phyloP scores from a whole-genome alignment of 2,797 vertebrate genomes.

The Premnoplex brunnescens region DNA sequence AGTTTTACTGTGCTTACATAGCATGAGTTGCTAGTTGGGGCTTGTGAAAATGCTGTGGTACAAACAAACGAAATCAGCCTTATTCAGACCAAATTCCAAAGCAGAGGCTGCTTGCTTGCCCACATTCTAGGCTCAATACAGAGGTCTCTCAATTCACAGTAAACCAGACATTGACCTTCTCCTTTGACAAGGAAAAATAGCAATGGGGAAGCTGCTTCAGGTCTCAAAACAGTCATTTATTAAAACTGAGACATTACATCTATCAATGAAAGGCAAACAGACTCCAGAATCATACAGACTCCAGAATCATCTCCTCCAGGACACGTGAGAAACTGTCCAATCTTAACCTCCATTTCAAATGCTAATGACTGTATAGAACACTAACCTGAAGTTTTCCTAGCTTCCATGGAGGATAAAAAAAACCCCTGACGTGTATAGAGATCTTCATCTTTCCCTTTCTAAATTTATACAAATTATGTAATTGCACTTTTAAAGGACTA shows the following conservation, averaged over 20 bases:
- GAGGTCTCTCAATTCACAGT: not conserved
- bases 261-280: not conserved
- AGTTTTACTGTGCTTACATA: not conserved
- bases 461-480: slow-evolving; percentile 1
- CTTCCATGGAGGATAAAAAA: not conserved
- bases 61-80: not conserved
- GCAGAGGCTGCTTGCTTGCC: not conserved
- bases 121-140: not conserved
- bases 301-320: not conserved
- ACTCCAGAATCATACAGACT: not conserved
- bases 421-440: not conserved
- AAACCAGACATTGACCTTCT: not conserved
- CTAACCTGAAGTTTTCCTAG: not conserved
- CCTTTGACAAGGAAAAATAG: not conserved
- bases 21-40: not conserved
- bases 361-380: not conserved
- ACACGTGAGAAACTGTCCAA: not conserved
- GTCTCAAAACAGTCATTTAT: not conserved
- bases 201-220: not conserved
- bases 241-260: not conserved
- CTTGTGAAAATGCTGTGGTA: not conserved
- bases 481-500: not conserved
- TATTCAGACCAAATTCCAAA: not conserved
- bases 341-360: not conserved
- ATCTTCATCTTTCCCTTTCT: not conserved